Percentiles rank a stretch among this genome's conserved stretches.
phyloP scores from a whole-genome alignment of 2,797 vertebrate genomes.

The Coilia nasus region DNA sequence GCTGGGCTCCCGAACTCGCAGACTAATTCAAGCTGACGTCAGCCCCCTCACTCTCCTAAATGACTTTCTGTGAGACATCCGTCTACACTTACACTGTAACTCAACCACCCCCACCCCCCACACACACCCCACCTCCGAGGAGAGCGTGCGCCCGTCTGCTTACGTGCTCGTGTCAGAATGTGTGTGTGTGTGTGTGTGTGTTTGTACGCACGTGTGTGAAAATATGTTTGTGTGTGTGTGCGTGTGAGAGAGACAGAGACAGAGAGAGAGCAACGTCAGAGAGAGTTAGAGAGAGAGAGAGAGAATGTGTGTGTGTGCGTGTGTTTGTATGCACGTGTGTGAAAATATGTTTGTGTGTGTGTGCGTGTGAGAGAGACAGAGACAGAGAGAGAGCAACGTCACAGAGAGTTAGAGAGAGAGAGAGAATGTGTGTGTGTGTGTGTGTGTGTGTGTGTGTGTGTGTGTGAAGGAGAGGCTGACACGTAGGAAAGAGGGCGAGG shows the following conservation, averaged over 20 bases:
- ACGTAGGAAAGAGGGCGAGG: not conserved
- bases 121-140: not conserved
- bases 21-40: not conserved
- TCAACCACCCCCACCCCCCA: not conserved
- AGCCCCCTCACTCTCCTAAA: slow-evolving; percentile 19
- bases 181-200: slow-evolving; percentile 7
- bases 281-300: slow-evolving; percentile 23
- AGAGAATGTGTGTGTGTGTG: not conserved
- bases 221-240: slow-evolving; percentile 7
- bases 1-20: not conserved
- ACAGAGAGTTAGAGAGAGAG: too few species aligned
- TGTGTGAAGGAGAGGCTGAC: not conserved
- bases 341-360: not conserved
- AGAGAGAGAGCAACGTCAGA: slow-evolving; percentile 29
- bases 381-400: too few species aligned
- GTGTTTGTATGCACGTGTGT: too few species aligned
- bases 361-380: too few species aligned
- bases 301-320: slow-evolving; percentile 9
- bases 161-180: slow-evolving; percentile 21
- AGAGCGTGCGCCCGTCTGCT: not conserved
- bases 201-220: too few species aligned
- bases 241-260: slow-evolving; percentile 20
- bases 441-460: slow-evolving; percentile 3
- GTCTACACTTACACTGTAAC: slow-evolving; percentile 40
- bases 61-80: slow-evolving; percentile 30